Evolutionary conservation across 2,797 vertebrate genomes (phyloP).

Genomic region (Sebastolobus altivelis): DNA sequence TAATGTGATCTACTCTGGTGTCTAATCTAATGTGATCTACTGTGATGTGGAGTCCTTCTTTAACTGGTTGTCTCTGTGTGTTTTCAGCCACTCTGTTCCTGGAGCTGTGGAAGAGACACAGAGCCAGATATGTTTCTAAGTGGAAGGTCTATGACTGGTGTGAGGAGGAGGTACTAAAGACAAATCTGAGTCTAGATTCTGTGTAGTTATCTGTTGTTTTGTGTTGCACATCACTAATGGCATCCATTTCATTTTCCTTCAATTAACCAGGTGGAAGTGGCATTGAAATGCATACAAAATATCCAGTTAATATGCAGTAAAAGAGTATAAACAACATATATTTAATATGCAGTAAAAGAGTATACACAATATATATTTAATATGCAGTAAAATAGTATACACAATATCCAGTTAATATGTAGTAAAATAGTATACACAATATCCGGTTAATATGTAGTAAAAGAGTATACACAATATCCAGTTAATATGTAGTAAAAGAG

Average conservation of each 20-base stretch:
- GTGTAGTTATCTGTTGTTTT: background rate
- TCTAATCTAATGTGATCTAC: background rate
- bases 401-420: too few relatives aligned
- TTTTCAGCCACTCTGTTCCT: constrained; percentile 92
- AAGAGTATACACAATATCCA: background rate
- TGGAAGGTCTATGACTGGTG: constrained; percentile 94
- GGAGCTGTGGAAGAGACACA: constrained; percentile 92
- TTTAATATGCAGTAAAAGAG: background rate
- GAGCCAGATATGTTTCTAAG: constrained; percentile 82
- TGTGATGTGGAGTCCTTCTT: background rate
- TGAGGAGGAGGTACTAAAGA: constrained; percentile 89
- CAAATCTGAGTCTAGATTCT: background rate
- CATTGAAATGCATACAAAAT: too few relatives aligned
- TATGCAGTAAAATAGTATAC: too few relatives aligned
- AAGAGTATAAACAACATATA: background rate
- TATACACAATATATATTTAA: background rate
- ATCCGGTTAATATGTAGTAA: background rate
- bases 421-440: background rate
- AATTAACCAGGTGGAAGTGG: too few relatives aligned
- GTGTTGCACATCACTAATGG: background rate
- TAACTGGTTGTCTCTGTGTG: background rate
- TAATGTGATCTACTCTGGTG: background rate
- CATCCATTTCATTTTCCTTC: background rate
- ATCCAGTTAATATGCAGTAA: too few relatives aligned
- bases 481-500: background rate